phyloP scores from a whole-genome alignment of 2,797 vertebrate species.

The Acrossocheilus wenchowensis region DNA sequence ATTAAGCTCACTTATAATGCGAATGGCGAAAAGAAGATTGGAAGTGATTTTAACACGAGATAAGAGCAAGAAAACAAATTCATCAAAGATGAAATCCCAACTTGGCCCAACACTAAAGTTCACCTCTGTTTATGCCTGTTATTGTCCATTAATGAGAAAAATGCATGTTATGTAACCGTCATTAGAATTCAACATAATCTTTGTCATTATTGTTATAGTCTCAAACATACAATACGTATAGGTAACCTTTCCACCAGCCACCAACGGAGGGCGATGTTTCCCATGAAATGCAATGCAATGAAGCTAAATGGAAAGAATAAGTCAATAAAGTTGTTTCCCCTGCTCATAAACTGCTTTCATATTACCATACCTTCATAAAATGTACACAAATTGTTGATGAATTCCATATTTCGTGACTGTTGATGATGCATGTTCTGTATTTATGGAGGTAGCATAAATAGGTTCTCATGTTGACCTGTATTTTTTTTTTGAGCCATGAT shows the following conservation, averaged over 20 bases:
- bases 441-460: slow-evolving; percentile 25
- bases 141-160: slow-evolving; percentile 5
- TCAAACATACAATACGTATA: neutral
- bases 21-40: slow-evolving; percentile 5
- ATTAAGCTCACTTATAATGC: slow-evolving; percentile 22
- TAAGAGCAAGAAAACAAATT: slow-evolving; percentile 12
- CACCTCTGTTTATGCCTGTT: slow-evolving; percentile 7
- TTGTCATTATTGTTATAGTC: neutral
- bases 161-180: neutral
- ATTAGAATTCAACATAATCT: neutral
- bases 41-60: slow-evolving; percentile 11
- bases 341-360: neutral
- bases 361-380: slow-evolving; percentile 10
- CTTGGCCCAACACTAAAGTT: neutral
- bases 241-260: slow-evolving; percentile 60
- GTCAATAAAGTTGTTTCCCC: neutral
- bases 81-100: slow-evolving; percentile 16
- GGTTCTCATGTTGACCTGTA: slow-evolving; percentile 1
- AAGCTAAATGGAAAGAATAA: slow-evolving; percentile 52
- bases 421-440: slow-evolving; percentile 13
- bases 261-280: slow-evolving; percentile 80
- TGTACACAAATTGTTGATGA: slow-evolving; percentile 1
- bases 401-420: neutral
- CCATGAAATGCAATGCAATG: slow-evolving; percentile 69
- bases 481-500: neutral